A percentile compares a stretch with the other conserved stretches of the same genome.
These are phyloP conservation scores for Micromesistius poutassou DNA, from an alignment of 2,797 vertebrate species.

Conservation along the genomic window DNA sequence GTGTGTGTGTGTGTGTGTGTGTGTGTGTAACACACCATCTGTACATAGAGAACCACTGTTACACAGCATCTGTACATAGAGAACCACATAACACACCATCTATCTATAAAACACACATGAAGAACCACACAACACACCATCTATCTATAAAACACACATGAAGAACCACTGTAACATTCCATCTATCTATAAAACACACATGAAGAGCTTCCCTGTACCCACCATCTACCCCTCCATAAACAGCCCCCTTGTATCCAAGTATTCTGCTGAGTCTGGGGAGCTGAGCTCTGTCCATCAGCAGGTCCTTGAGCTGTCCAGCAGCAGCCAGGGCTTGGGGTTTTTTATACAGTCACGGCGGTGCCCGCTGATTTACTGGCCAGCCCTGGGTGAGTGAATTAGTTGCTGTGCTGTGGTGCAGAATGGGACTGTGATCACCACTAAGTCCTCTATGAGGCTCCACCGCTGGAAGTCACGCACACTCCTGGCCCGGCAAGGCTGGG, in stretches of 20 bases:
- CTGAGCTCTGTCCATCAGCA: conserved; percentile 40
- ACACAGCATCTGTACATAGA: background rate
- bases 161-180: background rate
- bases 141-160: too few species aligned
- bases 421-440: conserved; percentile 28
- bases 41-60: background rate
- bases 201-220: background rate
- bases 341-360: conserved; percentile 24
- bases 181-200: background rate
- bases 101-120: too few species aligned
- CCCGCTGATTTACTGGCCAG: conserved; percentile 56
- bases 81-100: conserved; percentile 5
- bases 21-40: background rate
- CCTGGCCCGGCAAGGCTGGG: conserved; percentile 11
- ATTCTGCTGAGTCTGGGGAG: conserved; percentile 48
- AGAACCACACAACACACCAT: conserved; percentile 19
- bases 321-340: conserved; percentile 22
- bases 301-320: conserved; percentile 60
- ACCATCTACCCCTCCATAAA: background rate
- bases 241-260: conserved; percentile 4
- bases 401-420: conserved; percentile 24
- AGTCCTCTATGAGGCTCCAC: conserved; percentile 35
- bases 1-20: too few species aligned
- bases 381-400: conserved; percentile 53
- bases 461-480: conserved; percentile 10